Conservation (phyloP, 2,888 invertebrate genomes). For the Osedax fenrisi region DNA sequence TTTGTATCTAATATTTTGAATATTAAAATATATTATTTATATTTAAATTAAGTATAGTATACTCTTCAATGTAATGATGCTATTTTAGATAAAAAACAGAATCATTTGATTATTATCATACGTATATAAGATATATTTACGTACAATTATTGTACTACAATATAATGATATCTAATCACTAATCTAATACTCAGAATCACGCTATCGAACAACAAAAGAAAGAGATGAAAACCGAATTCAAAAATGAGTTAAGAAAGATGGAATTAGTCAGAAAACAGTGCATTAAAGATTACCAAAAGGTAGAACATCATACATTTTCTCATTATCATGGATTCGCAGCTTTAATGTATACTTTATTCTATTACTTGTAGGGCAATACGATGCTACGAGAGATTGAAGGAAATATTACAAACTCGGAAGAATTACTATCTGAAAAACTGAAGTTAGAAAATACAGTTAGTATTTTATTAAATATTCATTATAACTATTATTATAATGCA, state of each 20-base stretch:
- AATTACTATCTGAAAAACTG: neutral
- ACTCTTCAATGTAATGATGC: too few relatives aligned
- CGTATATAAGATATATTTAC: too few relatives aligned
- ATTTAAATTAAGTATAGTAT: too few relatives aligned
- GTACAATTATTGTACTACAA: too few relatives aligned
- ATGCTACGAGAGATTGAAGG: neutral
- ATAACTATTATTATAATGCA: too few relatives aligned
- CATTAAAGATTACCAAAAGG: slow-evolving; percentile 59
- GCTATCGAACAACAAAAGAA: slow-evolving; percentile 42
- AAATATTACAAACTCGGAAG: neutral
- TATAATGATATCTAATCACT: too few relatives aligned
- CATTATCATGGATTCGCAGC: neutral
- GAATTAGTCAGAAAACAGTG: slow-evolving; percentile 54
- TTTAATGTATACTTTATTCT: neutral
- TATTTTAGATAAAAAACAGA: too few relatives aligned
- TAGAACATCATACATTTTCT: too few relatives aligned
- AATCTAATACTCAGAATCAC: too few relatives aligned
- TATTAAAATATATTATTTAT: too few relatives aligned
- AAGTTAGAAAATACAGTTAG: neutral
- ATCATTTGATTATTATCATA: too few relatives aligned
- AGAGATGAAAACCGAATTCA: slow-evolving; percentile 52
- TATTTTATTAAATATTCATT: neutral
- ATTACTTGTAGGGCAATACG: neutral
- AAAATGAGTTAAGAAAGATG: slow-evolving; percentile 51
- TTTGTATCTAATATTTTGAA: too few relatives aligned